These are phyloP conservation scores for Pardosa pseudoannulata DNA, from an alignment of 2,888 invertebrate species.

Conservation along the genomic window DNA sequence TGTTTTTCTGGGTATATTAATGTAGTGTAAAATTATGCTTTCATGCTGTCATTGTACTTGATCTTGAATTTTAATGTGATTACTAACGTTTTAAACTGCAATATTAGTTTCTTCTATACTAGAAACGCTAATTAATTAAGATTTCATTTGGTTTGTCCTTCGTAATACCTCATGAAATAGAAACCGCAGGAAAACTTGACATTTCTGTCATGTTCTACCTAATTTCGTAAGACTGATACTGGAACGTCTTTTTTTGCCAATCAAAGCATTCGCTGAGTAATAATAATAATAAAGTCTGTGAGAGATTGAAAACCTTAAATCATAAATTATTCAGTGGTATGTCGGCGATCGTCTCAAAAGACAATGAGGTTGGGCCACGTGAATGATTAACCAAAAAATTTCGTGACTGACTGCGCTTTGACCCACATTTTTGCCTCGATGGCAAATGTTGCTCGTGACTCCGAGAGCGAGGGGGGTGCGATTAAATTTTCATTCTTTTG, in stretches of 20 bases:
- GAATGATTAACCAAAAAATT: conserved; percentile 26
- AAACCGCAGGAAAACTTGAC: no score
- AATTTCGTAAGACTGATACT: no score
- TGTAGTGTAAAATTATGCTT: no score
- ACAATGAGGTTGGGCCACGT: conserved; percentile 12
- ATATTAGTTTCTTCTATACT: no score
- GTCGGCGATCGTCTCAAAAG: conserved; percentile 10
- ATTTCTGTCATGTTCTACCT: no score
- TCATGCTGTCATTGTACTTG: no score
- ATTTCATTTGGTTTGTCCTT: no score
- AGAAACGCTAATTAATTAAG: no score
- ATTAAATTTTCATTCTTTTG: conserved; percentile 5
- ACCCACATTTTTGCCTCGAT: conserved; percentile 48
- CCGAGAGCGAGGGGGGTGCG: not conserved
- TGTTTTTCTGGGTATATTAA: no score
- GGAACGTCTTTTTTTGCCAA: not conserved
- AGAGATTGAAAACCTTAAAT: not conserved
- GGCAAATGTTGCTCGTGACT: conserved; percentile 20
- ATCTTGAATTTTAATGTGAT: no score
- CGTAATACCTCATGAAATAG: no score
- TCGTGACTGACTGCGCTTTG: conserved; percentile 49
- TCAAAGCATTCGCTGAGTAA: not conserved
- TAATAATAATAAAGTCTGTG: not conserved
- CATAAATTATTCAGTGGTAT: conserved; percentile 17
- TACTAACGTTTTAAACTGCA: no score